A percentile compares a stretch with the other conserved stretches of the same genome.
phyloP scores from a whole-genome alignment of 2,888 invertebrate genomes.

The Cheilosia soror region DNA sequence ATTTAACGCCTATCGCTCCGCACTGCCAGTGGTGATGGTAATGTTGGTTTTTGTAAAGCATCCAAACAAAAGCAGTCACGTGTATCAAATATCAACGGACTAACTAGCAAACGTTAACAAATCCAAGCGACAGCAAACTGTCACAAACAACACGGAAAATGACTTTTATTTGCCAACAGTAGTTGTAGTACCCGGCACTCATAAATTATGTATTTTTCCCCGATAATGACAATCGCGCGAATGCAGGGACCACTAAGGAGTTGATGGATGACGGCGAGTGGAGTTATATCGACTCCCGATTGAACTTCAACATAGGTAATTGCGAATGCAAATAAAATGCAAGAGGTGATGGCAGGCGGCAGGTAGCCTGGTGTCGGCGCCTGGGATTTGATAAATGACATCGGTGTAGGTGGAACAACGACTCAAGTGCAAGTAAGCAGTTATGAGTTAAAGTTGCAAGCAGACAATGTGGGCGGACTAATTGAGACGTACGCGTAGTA shows the following conservation, averaged over 20 bases:
- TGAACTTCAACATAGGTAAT: constrained; percentile 15
- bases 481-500: background rate
- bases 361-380: background rate
- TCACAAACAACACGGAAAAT: constrained; percentile 4
- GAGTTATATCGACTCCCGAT: constrained; percentile 1
- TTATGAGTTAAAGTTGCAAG: background rate
- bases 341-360: background rate
- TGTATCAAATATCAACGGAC: background rate
- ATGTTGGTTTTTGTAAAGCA: background rate
- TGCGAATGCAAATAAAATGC: constrained; percentile 25
- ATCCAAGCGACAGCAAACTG: background rate
- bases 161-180: background rate
- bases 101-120: background rate
- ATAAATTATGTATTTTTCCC: constrained; percentile 13
- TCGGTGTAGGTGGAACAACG: background rate
- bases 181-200: background rate
- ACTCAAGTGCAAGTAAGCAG: background rate
- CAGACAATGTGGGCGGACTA: background rate
- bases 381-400: constrained; percentile 14
- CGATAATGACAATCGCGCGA: background rate
- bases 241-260: background rate
- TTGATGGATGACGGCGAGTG: background rate
- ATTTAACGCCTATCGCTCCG: background rate
- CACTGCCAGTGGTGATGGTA: background rate
- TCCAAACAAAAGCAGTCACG: constrained; percentile 32